These are phyloP conservation scores for Drosophila obscura DNA, from an alignment of 1,140 invertebrate genomes.

Conservation along the genomic window DNA sequence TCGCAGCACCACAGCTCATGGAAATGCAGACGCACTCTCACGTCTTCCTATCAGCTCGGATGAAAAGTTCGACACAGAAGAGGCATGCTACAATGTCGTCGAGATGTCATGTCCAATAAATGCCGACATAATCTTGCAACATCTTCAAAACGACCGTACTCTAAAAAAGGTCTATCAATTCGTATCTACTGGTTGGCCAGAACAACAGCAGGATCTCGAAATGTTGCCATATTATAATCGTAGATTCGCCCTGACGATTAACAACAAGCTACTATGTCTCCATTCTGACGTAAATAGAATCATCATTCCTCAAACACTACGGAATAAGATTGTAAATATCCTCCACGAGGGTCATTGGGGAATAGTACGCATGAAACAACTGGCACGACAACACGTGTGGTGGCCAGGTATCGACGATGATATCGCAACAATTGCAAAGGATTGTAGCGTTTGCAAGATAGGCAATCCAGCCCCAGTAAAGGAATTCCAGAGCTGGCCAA, in stretches of 20 bases:
- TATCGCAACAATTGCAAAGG: not conserved
- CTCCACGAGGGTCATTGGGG: conserved; percentile 77
- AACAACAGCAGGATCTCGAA: not conserved
- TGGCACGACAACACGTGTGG: conserved; percentile 84
- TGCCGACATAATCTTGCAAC: conserved; percentile 6
- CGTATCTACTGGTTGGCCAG: too few species aligned
- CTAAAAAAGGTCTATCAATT: too few species aligned
- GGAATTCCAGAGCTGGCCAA: not conserved
- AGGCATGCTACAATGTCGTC: conserved; percentile 24
- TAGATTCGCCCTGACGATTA: conserved; percentile 13
- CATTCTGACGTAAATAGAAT: conserved; percentile 40
- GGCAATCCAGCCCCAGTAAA: not conserved
- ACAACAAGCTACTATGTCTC: conserved; percentile 6
- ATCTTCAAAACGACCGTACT: not conserved
- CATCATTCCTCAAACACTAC: conserved; percentile 58
- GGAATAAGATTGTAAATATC: conserved; percentile 58
- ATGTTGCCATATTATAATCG: conserved; percentile 16
- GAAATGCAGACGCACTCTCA: too few species aligned
- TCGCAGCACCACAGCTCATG: too few species aligned
- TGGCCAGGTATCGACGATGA: conserved; percentile 73
- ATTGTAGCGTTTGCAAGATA: conserved; percentile 23
- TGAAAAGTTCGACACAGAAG: conserved; percentile 29
- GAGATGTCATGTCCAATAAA: conserved; percentile 28
- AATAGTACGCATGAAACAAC: conserved; percentile 81
- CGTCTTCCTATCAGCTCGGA: too few species aligned